Evolutionary conservation across 1,140 invertebrate species (phyloP).

Genomic region (Calosoma granatense): DNA sequence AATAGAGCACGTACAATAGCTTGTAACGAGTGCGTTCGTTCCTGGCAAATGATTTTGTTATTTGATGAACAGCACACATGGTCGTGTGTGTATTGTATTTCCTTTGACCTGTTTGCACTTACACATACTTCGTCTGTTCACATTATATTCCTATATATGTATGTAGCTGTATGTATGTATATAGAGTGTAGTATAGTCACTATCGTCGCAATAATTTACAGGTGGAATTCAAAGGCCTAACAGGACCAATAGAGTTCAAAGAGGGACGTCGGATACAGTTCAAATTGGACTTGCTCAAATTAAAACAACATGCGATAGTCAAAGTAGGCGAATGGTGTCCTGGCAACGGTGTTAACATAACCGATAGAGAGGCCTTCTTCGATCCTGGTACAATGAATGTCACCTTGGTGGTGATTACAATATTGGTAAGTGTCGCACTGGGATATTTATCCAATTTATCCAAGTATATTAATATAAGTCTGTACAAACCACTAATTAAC

Average conservation of each 20-base stretch:
- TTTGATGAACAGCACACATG: too few relatives aligned
- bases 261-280: conserved; percentile 63
- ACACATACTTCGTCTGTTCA: too few relatives aligned
- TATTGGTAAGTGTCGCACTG: conserved; percentile 56
- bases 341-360: conserved; percentile 63
- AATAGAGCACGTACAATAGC: too few relatives aligned
- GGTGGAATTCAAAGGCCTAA: conserved; percentile 65
- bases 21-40: too few relatives aligned
- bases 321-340: conserved; percentile 79
- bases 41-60: too few relatives aligned
- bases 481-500: background rate
- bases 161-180: too few relatives aligned
- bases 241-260: conserved; percentile 68
- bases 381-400: conserved; percentile 75
- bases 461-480: background rate
- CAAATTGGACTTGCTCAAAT: conserved; percentile 66
- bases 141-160: too few relatives aligned
- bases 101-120: too few relatives aligned
- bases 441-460: conserved; percentile 31
- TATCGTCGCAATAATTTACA: too few relatives aligned
- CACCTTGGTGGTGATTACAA: conserved; percentile 79
- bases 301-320: conserved; percentile 59
- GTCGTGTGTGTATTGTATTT: too few relatives aligned
- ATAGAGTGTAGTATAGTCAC: too few relatives aligned
- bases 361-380: conserved; percentile 74